A percentile compares a stretch with the other conserved stretches of the same genome.
Evolutionary conservation across 2,113 vertebrate genomes (phyloP).

Genomic region (Gnathonemus longibarbis): DNA sequence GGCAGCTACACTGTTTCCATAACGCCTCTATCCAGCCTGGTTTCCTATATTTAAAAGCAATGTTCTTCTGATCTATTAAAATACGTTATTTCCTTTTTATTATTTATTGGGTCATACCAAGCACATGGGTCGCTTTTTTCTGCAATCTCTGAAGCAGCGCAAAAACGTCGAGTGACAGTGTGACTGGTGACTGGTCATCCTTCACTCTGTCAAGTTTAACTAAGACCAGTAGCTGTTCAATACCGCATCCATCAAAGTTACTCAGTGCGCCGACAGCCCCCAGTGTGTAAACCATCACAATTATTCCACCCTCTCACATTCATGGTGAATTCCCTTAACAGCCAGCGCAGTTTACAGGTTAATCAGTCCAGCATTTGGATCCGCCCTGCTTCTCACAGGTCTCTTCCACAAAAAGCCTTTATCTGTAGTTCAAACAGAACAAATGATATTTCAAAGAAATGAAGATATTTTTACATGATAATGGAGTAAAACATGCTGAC

Average conservation of each 20-base stretch:
- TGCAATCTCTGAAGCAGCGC: slow-evolving; percentile 48
- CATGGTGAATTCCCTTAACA: slow-evolving; percentile 68
- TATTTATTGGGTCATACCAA: not conserved
- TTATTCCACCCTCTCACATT: slow-evolving; percentile 57
- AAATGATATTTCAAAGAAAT: slow-evolving; percentile 20
- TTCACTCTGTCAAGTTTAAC: slow-evolving; percentile 76
- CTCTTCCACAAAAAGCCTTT: slow-evolving; percentile 54
- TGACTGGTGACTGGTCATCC: slow-evolving; percentile 65
- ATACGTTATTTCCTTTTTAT: not conserved
- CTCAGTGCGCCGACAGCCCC: slow-evolving; percentile 67
- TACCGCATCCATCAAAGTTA: slow-evolving; percentile 73
- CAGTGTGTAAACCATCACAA: slow-evolving; percentile 67
- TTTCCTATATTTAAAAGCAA: not conserved
- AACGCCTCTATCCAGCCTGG: not conserved
- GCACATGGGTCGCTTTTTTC: not conserved
- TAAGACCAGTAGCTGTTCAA: slow-evolving; percentile 72
- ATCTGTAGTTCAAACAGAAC: slow-evolving; percentile 24
- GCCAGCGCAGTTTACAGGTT: slow-evolving; percentile 67
- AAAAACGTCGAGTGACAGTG: slow-evolving; percentile 47
- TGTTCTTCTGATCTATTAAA: not conserved
- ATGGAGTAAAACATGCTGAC: not conserved
- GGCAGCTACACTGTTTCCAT: not conserved
- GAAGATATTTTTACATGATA: not conserved
- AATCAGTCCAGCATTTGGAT: slow-evolving; percentile 69
- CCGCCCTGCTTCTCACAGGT: slow-evolving; percentile 54